Conservation (phyloP, 2,888 invertebrate species). For the Drosophila atripex region DNA sequence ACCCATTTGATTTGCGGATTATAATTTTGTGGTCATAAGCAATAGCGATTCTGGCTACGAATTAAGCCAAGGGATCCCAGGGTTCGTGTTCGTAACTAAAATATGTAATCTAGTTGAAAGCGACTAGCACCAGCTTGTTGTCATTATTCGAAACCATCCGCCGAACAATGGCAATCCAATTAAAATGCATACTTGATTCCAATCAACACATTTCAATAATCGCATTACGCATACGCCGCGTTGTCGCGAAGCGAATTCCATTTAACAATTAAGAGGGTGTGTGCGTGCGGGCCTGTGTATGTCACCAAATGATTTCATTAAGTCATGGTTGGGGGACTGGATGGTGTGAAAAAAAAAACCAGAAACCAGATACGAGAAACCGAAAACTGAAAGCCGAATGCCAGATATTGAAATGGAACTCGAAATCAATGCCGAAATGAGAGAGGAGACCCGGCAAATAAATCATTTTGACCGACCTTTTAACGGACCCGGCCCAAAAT, state of each 20-base stretch:
- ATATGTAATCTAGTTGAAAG: constrained; percentile 31
- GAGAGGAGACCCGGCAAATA: constrained; percentile 51
- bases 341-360: constrained; percentile 8
- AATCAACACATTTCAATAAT: constrained; percentile 65
- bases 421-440: constrained; percentile 67
- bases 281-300: constrained; percentile 7
- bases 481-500: constrained; percentile 60
- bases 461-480: constrained; percentile 68
- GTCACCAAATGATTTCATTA: constrained; percentile 57
- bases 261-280: constrained; percentile 56
- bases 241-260: constrained; percentile 47
- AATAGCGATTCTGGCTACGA: not conserved
- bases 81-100: constrained; percentile 11
- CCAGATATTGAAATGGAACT: constrained; percentile 40
- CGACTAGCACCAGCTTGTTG: not conserved
- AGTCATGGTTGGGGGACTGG: constrained; percentile 1
- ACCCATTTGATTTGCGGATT: constrained; percentile 13
- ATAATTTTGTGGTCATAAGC: constrained; percentile 6
- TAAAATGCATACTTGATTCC: constrained; percentile 63
- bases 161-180: constrained; percentile 53
- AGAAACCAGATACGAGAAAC: constrained; percentile 19
- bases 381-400: constrained; percentile 14
- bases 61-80: not conserved
- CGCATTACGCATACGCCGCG: constrained; percentile 64
- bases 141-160: not conserved